Base-by-base conservation (phyloP, 2,888 invertebrate species). In the Heteromurus nitidus region DNA sequence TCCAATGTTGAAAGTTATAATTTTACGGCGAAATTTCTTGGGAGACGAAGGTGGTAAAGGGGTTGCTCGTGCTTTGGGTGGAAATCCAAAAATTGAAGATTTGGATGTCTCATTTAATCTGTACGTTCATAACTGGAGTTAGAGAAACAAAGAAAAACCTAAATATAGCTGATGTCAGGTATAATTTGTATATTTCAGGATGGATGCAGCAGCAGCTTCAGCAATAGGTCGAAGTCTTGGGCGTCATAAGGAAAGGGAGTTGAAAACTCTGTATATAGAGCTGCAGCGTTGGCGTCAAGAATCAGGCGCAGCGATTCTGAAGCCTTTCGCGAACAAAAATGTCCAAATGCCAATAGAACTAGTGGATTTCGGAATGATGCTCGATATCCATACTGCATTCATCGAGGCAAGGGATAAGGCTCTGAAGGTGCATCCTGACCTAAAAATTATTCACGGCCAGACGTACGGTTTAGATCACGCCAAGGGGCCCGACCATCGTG, bases 301-400 rank as follows among this genome's bases (percentile, higher is more conserved):
- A 1, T 91, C 91, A 60, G 90, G 90, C 0, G 88, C 89, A n/a
- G 80, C 76, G n/a, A 77, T 92, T 22, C 86, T 91, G 9, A 88
- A 88, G n/a, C 88, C 90, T 26, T 86, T 91, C 1, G 87, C 87
- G 16, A 86, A 88, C 7, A 88, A 89, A 0, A 87, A 88, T 1
- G 88, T 88, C 73, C 55, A 76, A 24, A 50, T 76, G 26, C 86
- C 88, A 44, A 86, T 92, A 22, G 86, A 87, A 18, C 81, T 88
- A 30, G 85, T 92, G 42, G 90, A 92, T 86, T 88, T 92, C 87
- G 90, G 91, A 68, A 90, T 90, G 86, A 89, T 90, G 75, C 90
- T 84, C 31, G 83, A 90, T 88, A 89, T 91, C 7, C 88, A 89
- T 1, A 91, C 90, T 84, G 87, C 88, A 42, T 89, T 90, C 82